phyloP scores from a whole-genome alignment of 2,113 vertebrate species.

The Cebidichthys violaceus region DNA sequence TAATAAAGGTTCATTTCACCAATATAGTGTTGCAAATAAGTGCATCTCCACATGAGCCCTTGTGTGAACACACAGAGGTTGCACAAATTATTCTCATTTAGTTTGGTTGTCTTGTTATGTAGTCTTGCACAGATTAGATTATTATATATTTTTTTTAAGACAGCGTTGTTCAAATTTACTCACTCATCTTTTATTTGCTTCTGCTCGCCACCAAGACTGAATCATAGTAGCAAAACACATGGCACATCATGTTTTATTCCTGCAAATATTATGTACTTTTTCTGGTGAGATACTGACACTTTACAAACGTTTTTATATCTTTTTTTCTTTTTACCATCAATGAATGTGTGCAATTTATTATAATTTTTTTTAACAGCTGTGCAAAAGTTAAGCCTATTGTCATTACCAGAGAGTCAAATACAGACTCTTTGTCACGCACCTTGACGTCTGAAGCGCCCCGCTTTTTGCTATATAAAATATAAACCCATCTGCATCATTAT shows the following conservation, averaged over 20 bases:
- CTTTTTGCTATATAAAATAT: not conserved
- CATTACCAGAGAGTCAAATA: too few species aligned
- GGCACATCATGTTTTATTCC: not conserved
- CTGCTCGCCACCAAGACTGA: not conserved
- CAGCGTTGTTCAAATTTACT: not conserved
- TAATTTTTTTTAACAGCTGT: not conserved
- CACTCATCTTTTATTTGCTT: not conserved
- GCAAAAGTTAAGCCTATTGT: not conserved
- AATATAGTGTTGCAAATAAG: slow-evolving; percentile 55
- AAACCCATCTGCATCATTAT: too few species aligned
- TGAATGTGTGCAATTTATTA: not conserved
- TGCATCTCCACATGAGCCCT: slow-evolving; percentile 54
- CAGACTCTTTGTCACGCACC: too few species aligned
- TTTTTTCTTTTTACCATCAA: not conserved
- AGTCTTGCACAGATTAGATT: not conserved
- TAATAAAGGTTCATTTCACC: slow-evolving; percentile 78
- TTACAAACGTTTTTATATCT: not conserved
- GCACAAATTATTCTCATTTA: slow-evolving; percentile 25
- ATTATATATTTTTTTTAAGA: not conserved
- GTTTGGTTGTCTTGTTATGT: not conserved
- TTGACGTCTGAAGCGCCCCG: too few species aligned
- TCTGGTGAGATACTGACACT: not conserved
- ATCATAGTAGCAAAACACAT: not conserved
- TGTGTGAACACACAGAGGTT: slow-evolving; percentile 33
- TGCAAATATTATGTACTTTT: not conserved